Evolutionary conservation across 2,113 vertebrate genomes (phyloP).

Genomic region (Paradoxurus hermaphroditus): DNA sequence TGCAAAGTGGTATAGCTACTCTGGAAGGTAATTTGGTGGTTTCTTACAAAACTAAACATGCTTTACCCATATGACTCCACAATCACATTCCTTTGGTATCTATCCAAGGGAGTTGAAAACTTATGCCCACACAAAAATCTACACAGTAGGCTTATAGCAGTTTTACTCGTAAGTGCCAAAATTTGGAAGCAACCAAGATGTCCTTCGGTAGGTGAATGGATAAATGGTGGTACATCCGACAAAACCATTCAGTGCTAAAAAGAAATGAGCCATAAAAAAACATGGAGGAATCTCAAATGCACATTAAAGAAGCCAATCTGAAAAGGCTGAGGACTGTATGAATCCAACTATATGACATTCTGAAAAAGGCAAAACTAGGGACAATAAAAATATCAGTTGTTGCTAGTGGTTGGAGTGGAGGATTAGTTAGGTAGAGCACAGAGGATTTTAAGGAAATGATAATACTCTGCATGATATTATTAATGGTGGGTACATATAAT

Average conservation of each 20-base stretch:
- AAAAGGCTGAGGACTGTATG: neutral
- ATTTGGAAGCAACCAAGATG: neutral
- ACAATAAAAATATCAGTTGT: neutral
- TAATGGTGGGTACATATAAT: neutral
- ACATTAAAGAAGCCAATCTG: neutral
- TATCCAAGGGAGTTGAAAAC: neutral
- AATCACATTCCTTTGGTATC: neutral
- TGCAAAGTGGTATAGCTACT: neutral
- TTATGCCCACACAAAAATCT: neutral
- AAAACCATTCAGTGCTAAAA: neutral
- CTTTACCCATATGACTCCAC: neutral
- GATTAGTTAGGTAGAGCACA: neutral
- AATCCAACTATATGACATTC: neutral
- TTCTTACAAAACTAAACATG: neutral
- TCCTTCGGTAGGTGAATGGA: neutral
- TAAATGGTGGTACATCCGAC: neutral
- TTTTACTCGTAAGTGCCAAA: neutral
- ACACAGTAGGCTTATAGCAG: neutral
- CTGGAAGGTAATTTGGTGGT: neutral
- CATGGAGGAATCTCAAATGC: neutral
- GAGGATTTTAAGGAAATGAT: neutral
- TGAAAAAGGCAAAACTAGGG: neutral
- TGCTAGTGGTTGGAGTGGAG: neutral
- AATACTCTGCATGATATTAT: neutral
- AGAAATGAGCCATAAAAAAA: neutral